Percentiles rank a stretch among this genome's conserved stretches.
These are phyloP conservation scores for Falco peregrinus DNA, from an alignment of 2,797 vertebrate species.

Conservation along the genomic window DNA sequence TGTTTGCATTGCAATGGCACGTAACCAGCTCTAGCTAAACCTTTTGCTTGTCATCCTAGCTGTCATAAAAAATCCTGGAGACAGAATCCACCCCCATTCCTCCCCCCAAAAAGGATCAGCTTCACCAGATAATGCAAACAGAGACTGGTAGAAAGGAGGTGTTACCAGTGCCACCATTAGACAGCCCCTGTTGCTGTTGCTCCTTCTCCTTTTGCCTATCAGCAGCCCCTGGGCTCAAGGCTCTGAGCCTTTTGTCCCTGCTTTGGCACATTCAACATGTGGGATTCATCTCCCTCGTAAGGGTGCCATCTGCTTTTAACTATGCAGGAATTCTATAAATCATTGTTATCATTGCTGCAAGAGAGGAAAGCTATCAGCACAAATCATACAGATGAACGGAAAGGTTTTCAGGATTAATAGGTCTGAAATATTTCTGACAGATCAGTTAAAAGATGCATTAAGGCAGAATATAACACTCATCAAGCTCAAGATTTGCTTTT, in stretches of 20 bases:
- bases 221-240: conserved; percentile 16
- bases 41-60: neutral
- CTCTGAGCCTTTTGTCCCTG: conserved; percentile 30
- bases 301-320: conserved; percentile 30
- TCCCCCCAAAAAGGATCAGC: fast-evolving
- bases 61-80: neutral
- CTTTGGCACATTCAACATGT: conserved; percentile 3
- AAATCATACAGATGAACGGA: conserved; percentile 21
- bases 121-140: neutral
- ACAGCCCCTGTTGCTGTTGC: neutral
- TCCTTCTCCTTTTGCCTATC: neutral
- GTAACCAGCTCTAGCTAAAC: neutral
- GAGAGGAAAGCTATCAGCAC: neutral
- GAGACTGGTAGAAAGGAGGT: neutral
- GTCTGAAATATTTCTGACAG: conserved; percentile 42
- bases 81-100: fast-evolving
- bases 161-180: neutral
- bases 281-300: neutral
- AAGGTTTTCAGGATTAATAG: conserved; percentile 46
- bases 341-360: conserved; percentile 20
- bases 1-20: neutral
- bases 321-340: conserved; percentile 1
- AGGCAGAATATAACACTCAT: neutral
- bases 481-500: conserved; percentile 20
- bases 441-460: conserved; percentile 48